Conservation (phyloP, 2,888 invertebrate genomes). For the Amphipyra berbera region DNA sequence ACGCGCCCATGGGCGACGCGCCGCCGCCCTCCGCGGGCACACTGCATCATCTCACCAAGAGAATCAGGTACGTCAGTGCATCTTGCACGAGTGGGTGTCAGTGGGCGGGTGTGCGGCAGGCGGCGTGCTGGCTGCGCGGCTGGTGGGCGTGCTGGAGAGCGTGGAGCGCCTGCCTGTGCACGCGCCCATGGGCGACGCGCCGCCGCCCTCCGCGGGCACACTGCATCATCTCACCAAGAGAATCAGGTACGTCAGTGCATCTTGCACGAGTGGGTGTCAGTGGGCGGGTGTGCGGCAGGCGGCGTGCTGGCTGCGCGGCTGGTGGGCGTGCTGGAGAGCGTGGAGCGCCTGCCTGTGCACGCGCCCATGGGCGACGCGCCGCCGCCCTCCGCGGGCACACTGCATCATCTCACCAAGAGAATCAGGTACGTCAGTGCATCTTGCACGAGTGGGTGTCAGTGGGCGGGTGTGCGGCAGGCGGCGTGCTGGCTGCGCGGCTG, state of each 20-base stretch:
- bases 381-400: constrained; percentile 93
- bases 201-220: constrained; percentile 93
- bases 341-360: constrained; percentile 98
- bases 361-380: constrained; percentile 94
- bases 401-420: constrained; percentile 97
- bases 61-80: constrained; percentile 90
- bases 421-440: constrained; percentile 88
- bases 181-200: constrained; percentile 94
- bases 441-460: constrained; percentile 73
- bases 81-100: constrained; percentile 74
- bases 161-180: constrained; percentile 98
- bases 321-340: constrained; percentile 98
- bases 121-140: constrained; percentile 94
- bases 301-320: constrained; percentile 95
- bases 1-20: constrained; percentile 94
- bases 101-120: constrained; percentile 74
- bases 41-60: constrained; percentile 97
- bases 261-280: constrained; percentile 73
- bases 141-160: constrained; percentile 98
- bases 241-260: constrained; percentile 88
- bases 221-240: constrained; percentile 98
- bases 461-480: constrained; percentile 76
- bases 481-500: constrained; percentile 95
- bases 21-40: constrained; percentile 93
- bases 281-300: constrained; percentile 74